Conservation (phyloP, 2,797 vertebrate genomes). For the Cyclopterus lumpus region DNA sequence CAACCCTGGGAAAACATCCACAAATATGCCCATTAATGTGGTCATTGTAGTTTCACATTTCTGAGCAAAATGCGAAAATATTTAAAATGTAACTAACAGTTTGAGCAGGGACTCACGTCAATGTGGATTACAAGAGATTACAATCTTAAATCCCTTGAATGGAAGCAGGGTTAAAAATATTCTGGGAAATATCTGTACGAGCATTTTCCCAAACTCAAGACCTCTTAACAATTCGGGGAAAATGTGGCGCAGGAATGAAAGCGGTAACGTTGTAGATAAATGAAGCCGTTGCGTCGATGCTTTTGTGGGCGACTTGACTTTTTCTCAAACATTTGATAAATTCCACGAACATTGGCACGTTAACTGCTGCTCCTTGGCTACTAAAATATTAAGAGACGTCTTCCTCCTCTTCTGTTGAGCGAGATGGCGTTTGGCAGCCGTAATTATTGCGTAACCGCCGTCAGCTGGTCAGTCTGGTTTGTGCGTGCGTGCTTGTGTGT, state of each 20-base stretch:
- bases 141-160: too few species aligned
- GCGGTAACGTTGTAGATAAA: not conserved
- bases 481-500: not conserved
- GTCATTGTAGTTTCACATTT: not conserved
- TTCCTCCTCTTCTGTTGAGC: not conserved
- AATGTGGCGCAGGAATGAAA: not conserved
- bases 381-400: not conserved
- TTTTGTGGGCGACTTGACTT: not conserved
- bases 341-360: not conserved
- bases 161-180: not conserved
- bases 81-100: not conserved
- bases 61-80: too few species aligned
- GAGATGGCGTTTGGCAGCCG: not conserved
- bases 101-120: not conserved
- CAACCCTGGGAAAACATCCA: not conserved
- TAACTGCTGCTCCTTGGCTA: not conserved
- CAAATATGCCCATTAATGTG: not conserved
- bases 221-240: not conserved
- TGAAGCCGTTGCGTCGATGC: not conserved
- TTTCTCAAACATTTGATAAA: not conserved
- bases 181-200: not conserved
- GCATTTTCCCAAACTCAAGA: not conserved
- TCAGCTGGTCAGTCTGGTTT: not conserved
- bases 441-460: not conserved
- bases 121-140: too few species aligned